Base-by-base conservation (phyloP, 2,113 vertebrate species). In the Seriola rivoliana region DNA sequence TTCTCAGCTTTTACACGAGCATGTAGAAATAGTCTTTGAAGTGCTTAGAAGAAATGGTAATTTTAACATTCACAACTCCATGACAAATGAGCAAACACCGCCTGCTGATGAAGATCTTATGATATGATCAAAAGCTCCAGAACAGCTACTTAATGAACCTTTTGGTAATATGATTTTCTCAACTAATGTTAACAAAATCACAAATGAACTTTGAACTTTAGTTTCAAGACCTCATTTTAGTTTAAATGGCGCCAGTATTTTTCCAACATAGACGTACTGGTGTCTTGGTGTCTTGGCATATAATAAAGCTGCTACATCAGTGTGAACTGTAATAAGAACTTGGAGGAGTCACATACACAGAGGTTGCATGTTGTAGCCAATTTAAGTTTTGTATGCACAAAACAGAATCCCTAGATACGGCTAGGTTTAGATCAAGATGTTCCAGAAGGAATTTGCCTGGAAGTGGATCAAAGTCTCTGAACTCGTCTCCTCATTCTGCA, bases 361-460 rank as follows among this genome's bases (percentile, higher is more conserved):
- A 40, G 19, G 36, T n/a, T 44, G 4, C 38, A 25, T 44, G 8
- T 42, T 71, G 17, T 2, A 29, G 70, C 11, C 4, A 34, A 38
- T 57, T 55, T 46, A 23, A 46, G 23, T 8, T 25, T n/a, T n/a
- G 19, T 74, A 34, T 40, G 46, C 10, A 46, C 55, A 10, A 82
- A 79, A 54, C 50, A 71, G 12, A 64, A n/a, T 48, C 23, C 4
- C 29, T 50, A 25, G 19, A 82, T 60, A 50, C 10, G 63, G 58
- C 36, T 44, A 68, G 34, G 48, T 66, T 73, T 14, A 34, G 73
- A 64, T 90, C 80, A 70, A 12, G 52, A 72, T 66, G 72, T 81
- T 89, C 81, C 65, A 44, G 46, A 64, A 14, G 74, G 70, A 60
- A 74, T 62, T 64, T 67, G 46, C 3, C 50, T 78, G 78, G 62